These are phyloP conservation scores for Fragum whitleyi DNA, from an alignment of 2,888 invertebrate genomes.

Conservation along the genomic window DNA sequence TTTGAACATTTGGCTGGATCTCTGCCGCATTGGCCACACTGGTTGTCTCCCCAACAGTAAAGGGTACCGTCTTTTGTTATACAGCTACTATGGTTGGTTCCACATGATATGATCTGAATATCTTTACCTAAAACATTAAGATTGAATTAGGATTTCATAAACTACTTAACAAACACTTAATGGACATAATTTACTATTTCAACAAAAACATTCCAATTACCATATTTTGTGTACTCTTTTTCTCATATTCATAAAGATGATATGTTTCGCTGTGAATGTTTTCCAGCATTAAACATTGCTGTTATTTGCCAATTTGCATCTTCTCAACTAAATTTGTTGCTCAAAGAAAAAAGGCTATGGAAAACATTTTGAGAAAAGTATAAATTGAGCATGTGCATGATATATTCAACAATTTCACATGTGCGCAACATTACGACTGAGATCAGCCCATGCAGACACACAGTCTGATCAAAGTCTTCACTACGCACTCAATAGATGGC, in stretches of 20 bases:
- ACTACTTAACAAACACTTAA: slow-evolving; percentile 16
- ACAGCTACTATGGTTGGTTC: slow-evolving; percentile 88
- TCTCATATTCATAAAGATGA: not conserved
- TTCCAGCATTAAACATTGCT: too few relatives aligned
- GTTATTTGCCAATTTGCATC: too few relatives aligned
- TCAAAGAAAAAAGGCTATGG: too few relatives aligned
- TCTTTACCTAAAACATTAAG: slow-evolving; percentile 82
- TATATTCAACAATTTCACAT: too few relatives aligned
- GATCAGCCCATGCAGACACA: too few relatives aligned
- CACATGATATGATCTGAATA: slow-evolving; percentile 90
- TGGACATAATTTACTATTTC: not conserved
- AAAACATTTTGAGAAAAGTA: too few relatives aligned
- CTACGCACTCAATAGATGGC: too few relatives aligned
- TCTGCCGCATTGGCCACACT: slow-evolving; percentile 89
- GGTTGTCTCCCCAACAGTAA: slow-evolving; percentile 84
- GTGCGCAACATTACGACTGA: too few relatives aligned
- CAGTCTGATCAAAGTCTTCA: too few relatives aligned
- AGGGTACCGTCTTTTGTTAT: slow-evolving; percentile 78
- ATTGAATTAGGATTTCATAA: slow-evolving; percentile 8
- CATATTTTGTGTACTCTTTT: not conserved
- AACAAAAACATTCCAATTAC: not conserved
- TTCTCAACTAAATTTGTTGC: too few relatives aligned
- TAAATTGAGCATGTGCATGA: too few relatives aligned
- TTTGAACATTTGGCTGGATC: slow-evolving; percentile 80
- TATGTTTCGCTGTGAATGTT: too few relatives aligned